Base-by-base conservation (phyloP, 2,888 invertebrate genomes). In the Thymelicus acteon region DNA sequence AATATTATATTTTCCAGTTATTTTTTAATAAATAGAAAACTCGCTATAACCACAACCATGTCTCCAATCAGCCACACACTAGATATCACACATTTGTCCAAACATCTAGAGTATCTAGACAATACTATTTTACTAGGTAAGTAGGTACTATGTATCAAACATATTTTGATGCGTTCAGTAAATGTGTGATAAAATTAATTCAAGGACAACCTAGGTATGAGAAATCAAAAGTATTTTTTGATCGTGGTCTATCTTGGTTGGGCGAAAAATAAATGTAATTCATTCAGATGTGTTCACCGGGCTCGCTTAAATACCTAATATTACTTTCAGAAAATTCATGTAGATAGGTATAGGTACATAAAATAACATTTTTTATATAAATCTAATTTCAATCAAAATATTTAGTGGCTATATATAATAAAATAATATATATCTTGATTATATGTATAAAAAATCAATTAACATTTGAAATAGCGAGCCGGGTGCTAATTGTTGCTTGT, bases 171-270 rank as follows among this genome's bases (percentile, higher is more conserved):
- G 44, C 8, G 44, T 67, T 15, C 37, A 62, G 57, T 57, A 47
- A 44, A 31, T 57, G 57, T 62, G 37, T 68, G 57, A 68, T 88
- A 85, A 86, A 87, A 85, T 68, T 68, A 40, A 61, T 85, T 79
- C 75, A 63, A 76, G 80, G 78, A 80, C 85, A 90, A 91, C 83
- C 88, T 91, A 91, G 86, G 87, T 86, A 85, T 83, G 75, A 74
- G 85, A 82, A 78, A 82, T 87, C 88, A 90, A 90, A 91, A 90
- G 89, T 91, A 92, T 81, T 83, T 81, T 87, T 82, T 93, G 93
- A 93, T 93, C 92, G 89, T 89, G 88, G 84, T 87, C 86, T 86
- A 80, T 77, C 82, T 80, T 81, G 85, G 87, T 82, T 83, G 71
- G n/a, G 67, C 67, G 71, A 66, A 72, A 73, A 64, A 52, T 24